Conservation (phyloP, 2,888 invertebrate species). For the Scotopteryx bipunctaria region DNA sequence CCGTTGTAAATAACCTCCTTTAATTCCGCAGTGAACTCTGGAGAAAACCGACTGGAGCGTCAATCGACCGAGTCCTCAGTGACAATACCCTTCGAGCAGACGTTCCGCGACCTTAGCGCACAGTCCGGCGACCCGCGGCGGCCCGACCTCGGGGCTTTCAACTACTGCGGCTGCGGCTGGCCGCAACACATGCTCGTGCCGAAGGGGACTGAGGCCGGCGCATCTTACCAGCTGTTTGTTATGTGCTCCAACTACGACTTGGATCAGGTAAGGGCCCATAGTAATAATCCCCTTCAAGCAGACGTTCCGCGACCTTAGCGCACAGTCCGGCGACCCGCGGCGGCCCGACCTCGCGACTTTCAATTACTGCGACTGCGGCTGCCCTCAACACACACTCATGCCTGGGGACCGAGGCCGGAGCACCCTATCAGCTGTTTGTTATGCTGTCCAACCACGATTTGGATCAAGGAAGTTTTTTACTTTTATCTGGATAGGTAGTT, state of each 20-base stretch:
- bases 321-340: conserved; percentile 49
- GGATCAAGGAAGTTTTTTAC: conserved; percentile 72
- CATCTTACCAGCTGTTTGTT: conserved; percentile 67
- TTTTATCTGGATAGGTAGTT: too few species aligned
- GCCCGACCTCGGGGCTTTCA: conserved; percentile 62
- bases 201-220: conserved; percentile 72
- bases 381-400: conserved; percentile 84
- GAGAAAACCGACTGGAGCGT: conserved; percentile 81
- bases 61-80: conserved; percentile 84
- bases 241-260: conserved; percentile 79
- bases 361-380: conserved; percentile 86
- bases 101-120: conserved; percentile 79
- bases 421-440: conserved; percentile 67
- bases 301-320: conserved; percentile 81
- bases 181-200: conserved; percentile 84
- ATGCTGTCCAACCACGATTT: conserved; percentile 79
- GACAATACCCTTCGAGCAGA: conserved; percentile 83
- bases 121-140: conserved; percentile 50
- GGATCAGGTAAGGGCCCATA: conserved; percentile 59
- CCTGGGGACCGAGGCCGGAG: conserved; percentile 75
- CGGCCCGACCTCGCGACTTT: conserved; percentile 56
- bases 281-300: conserved; percentile 28
- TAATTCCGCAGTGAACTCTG: conserved; percentile 81
- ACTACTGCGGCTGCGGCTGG: conserved; percentile 86
- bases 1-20: too few species aligned